These are phyloP conservation scores for Chironomus tentans DNA, from an alignment of 2,888 invertebrate species.

Conservation along the genomic window DNA sequence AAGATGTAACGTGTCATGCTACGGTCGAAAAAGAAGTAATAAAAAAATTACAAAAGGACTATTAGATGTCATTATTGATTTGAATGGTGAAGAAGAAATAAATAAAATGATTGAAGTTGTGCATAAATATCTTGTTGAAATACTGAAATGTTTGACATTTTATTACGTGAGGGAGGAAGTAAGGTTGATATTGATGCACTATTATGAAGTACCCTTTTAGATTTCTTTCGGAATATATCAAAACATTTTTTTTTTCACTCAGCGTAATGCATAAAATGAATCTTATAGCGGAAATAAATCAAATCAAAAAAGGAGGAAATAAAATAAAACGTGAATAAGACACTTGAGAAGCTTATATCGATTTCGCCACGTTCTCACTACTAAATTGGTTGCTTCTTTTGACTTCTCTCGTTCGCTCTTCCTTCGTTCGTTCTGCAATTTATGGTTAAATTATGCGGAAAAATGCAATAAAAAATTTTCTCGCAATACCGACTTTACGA, in stretches of 20 bases:
- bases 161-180: too few relatives aligned
- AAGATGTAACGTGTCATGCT: too few relatives aligned
- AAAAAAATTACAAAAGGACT: too few relatives aligned
- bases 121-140: too few relatives aligned
- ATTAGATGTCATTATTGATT: neutral
- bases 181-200: too few relatives aligned
- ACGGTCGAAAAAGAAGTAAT: too few relatives aligned
- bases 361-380: neutral
- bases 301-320: neutral
- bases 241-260: too few relatives aligned
- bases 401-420: neutral
- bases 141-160: too few relatives aligned
- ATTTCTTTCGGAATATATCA: too few relatives aligned
- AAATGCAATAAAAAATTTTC: slow-evolving; percentile 26
- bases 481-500: slow-evolving; percentile 21
- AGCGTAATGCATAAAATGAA: neutral
- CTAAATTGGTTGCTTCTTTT: neutral
- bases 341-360: neutral
- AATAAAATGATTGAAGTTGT: neutral
- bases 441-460: slow-evolving; percentile 26
- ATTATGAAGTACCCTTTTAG: too few relatives aligned
- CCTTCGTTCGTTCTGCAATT: slow-evolving; percentile 5
- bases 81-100: neutral
- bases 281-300: neutral
- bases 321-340: neutral